These are phyloP conservation scores for Siniperca chuatsi DNA, from an alignment of 2,113 vertebrate genomes.

Conservation along the genomic window DNA sequence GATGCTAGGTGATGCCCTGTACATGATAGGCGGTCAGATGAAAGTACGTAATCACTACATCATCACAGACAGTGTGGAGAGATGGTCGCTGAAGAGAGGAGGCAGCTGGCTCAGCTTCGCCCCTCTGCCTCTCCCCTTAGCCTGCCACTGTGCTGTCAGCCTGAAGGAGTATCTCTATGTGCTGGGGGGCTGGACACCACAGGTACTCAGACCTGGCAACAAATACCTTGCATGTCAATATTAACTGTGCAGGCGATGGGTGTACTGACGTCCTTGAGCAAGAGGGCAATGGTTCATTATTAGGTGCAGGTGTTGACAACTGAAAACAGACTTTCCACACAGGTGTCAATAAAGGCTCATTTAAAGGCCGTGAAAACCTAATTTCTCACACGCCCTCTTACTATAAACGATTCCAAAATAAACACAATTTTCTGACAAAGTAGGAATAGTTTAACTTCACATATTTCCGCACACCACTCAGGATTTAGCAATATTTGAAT, in stretches of 20 bases:
- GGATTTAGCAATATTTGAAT: not conserved
- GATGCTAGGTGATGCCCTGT: slow-evolving; percentile 81
- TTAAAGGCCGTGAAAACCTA: not conserved
- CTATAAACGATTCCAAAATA: not conserved
- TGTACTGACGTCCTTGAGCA: not conserved
- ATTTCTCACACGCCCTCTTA: not conserved
- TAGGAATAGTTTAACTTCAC: not conserved
- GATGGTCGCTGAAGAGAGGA: slow-evolving; percentile 85
- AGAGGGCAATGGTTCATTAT: not conserved
- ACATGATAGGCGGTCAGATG: slow-evolving; percentile 92
- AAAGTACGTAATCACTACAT: slow-evolving; percentile 88
- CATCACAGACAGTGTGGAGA: slow-evolving; percentile 89
- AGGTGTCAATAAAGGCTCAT: not conserved
- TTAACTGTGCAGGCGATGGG: not conserved
- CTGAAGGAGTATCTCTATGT: slow-evolving; percentile 89
- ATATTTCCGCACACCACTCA: not conserved
- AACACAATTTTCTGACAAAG: not conserved
- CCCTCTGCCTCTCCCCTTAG: slow-evolving; percentile 88
- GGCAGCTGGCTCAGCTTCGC: slow-evolving; percentile 88
- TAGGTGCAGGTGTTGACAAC: not conserved
- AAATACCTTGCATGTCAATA: not conserved
- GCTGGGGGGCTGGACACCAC: slow-evolving; percentile 94
- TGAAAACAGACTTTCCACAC: not conserved
- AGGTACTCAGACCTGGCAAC: slow-evolving; percentile 80
- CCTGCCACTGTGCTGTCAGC: slow-evolving; percentile 86